A percentile compares a stretch with the other conserved stretches of the same genome.
phyloP scores from a whole-genome alignment of 2,888 invertebrate genomes.

The Acholoe squamosa region DNA sequence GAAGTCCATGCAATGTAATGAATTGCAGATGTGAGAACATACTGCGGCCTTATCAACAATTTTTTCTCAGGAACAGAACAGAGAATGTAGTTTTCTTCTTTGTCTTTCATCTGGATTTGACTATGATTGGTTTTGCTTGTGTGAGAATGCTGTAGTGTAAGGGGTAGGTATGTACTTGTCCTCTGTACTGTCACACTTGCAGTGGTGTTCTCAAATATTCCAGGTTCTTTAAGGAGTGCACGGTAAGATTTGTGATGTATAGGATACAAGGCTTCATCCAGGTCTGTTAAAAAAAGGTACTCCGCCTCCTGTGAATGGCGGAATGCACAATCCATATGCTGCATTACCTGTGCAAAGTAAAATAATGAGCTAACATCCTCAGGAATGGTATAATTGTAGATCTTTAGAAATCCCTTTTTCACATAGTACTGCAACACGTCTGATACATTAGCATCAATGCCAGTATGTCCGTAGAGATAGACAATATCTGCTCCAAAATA shows the following conservation, averaged over 20 bases:
- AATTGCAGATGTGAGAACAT: too few relatives aligned
- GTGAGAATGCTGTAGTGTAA: too few relatives aligned
- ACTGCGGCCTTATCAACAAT: too few relatives aligned
- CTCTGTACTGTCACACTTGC: too few relatives aligned
- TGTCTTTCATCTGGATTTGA: too few relatives aligned
- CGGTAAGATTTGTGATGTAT: neutral
- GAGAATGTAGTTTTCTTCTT: too few relatives aligned
- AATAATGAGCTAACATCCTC: neutral
- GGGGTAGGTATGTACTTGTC: too few relatives aligned
- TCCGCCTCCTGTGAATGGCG: neutral
- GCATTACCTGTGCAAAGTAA: conserved; percentile 31
- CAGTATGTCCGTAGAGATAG: neutral
- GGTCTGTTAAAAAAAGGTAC: neutral
- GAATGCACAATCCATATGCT: neutral
- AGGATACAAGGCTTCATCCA: neutral
- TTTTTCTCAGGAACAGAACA: too few relatives aligned
- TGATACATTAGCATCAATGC: neutral
- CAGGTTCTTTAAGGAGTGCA: too few relatives aligned
- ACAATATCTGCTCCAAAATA: neutral
- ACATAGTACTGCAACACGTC: neutral
- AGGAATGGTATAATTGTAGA: neutral
- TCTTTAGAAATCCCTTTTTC: neutral
- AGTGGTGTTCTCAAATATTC: too few relatives aligned
- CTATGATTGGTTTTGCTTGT: too few relatives aligned
- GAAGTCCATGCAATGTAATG: too few relatives aligned